A percentile compares a stretch with the other conserved stretches of the same genome.
These are phyloP conservation scores for Gari tellinella DNA, from an alignment of 2,888 invertebrate genomes.

Conservation along the genomic window DNA sequence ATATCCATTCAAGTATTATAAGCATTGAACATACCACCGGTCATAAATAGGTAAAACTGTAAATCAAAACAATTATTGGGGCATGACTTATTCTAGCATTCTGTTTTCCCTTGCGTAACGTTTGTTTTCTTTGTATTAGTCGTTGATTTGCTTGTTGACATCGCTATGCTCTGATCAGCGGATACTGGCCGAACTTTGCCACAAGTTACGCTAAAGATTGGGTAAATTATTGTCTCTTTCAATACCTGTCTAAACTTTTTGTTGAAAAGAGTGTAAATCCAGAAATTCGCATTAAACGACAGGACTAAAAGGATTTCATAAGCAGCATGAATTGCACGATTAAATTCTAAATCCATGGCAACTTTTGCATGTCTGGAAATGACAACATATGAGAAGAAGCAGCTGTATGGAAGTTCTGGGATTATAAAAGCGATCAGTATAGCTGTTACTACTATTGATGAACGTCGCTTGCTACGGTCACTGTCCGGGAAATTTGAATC, in stretches of 20 bases:
- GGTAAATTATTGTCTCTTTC: neutral
- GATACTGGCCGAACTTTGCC: no score
- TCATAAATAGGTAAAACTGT: no score
- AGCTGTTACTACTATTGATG: conserved; percentile 5
- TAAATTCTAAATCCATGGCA: neutral
- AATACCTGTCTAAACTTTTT: conserved; percentile 5
- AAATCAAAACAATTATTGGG: no score
- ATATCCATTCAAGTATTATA: no score
- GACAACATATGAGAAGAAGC: conserved; percentile 2
- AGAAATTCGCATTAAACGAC: conserved; percentile 12
- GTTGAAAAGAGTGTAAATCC: conserved; percentile 3
- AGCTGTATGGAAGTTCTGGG: conserved; percentile 6
- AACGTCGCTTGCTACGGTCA: neutral
- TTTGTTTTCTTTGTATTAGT: no score
- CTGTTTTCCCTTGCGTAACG: no score
- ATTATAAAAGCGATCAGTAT: conserved; percentile 11
- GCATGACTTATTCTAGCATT: no score
- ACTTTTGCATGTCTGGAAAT: neutral
- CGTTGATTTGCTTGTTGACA: no score
- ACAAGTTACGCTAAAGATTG: no score
- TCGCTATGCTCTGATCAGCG: no score
- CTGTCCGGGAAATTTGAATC: no score
- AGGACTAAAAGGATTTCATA: conserved; percentile 9
- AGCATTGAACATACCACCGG: no score
- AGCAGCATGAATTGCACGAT: neutral